Conservation (phyloP, 2,888 invertebrate genomes). For the Tenodera sinensis region DNA sequence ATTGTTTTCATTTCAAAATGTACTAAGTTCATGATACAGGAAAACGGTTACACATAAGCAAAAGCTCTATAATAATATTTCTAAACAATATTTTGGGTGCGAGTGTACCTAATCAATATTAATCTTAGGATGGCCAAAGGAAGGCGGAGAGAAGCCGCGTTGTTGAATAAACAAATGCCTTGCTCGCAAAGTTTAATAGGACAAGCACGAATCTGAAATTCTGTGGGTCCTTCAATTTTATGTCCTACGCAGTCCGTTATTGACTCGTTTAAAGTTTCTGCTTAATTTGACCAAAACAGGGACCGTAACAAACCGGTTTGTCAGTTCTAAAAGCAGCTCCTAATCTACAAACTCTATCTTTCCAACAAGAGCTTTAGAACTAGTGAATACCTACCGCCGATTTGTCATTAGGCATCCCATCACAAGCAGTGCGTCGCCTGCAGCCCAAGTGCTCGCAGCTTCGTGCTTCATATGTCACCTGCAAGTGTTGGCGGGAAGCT, state of each 20-base stretch:
- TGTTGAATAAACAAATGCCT: background rate
- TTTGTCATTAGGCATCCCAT: no score
- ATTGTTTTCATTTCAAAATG: no score
- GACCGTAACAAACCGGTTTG: background rate
- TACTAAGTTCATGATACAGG: no score
- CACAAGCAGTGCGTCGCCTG: no score
- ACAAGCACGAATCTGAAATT: background rate
- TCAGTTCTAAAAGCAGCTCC: background rate
- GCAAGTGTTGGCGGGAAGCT: no score
- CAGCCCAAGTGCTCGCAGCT: background rate
- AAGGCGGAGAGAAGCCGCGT: background rate
- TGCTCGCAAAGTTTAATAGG: background rate
- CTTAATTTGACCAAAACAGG: background rate
- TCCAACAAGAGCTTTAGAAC: background rate
- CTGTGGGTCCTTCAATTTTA: background rate
- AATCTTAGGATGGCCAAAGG: background rate
- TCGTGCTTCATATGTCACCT: background rate
- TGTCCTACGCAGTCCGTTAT: background rate
- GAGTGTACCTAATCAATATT: background rate
- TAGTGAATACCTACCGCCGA: background rate
- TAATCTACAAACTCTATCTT: background rate
- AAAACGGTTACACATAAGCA: no score
- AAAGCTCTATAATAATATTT: background rate
- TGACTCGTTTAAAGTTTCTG: background rate
- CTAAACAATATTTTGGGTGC: background rate